Base-by-base conservation (phyloP, 1,140 invertebrate species). In the Heliothis virescens region DNA sequence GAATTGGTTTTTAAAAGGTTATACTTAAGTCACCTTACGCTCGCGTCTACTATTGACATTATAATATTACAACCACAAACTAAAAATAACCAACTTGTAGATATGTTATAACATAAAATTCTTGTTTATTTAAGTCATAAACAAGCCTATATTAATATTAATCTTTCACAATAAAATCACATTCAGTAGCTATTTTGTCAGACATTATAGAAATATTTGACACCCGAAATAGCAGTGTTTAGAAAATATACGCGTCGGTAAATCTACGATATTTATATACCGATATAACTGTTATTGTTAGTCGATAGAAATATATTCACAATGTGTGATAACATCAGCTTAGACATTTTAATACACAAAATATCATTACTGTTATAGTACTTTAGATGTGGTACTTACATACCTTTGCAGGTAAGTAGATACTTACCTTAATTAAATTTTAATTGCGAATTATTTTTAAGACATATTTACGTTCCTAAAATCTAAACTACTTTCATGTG, bases 131-230 rank as follows among this genome's bases (percentile, higher is more conserved):
- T 41, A 72, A 41, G 57, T 41, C 26, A 57, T 72, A 55, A 34
- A 55, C 53, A 18, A 72, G 41, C 69, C 5, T 29, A 41, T n/a
- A 72, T 55, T 3, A 57, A 57, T 72, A 18, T 57, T n/a, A 41
- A 57, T 57, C 7, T 57, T 72, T 57, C 69, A 41, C 52, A 72
- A 57, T 72, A 72, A 72, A 72, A n/a, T 34, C 1, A 29, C 50
- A 71, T 53, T 71, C 67, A 53, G 67, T 71, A 21, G 52, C 69
- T 41, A 34, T 57, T 57, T 55, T 41, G 11, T n/a, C 52, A 57
- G 16, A 41, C 69, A 72, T 72, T 72, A 72, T 72, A 72, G 29
- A 57, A 57, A 57, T 57, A 72, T 57, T 72, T 72, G 52, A 72
- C 69, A 72, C 52, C 29, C 29, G n/a, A 53, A 55, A 53, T 53